Conservation (phyloP, 2,888 invertebrate species). For the Bugula neritina region DNA sequence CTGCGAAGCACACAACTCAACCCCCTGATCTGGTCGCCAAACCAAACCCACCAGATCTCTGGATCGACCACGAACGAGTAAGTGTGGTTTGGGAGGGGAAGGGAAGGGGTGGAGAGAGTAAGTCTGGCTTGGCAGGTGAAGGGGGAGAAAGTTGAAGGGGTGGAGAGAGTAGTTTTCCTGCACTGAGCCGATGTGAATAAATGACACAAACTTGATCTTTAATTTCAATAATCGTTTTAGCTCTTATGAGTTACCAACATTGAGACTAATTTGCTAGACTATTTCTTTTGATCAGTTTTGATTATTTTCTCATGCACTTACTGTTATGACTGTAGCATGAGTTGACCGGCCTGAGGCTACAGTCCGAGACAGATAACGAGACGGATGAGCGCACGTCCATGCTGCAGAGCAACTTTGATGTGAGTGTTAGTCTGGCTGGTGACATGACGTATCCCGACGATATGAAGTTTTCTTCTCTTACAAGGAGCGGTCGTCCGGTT, state of each 20-base stretch:
- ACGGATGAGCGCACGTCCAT: constrained; percentile 19
- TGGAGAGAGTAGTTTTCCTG: no score
- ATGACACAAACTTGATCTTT: no score
- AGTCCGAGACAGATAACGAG: constrained; percentile 16
- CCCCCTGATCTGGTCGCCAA: neutral
- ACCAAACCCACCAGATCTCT: constrained; percentile 13
- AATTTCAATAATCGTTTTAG: no score
- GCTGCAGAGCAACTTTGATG: constrained; percentile 21
- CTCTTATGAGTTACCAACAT: no score
- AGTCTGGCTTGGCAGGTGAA: no score
- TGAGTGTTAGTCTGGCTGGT: constrained; percentile 10
- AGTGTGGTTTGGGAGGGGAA: no score
- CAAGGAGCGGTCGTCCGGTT: constrained; percentile 18
- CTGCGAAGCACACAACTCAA: neutral
- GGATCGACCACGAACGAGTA: constrained; percentile 23
- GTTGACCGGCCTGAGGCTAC: neutral
- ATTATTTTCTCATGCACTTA: no score
- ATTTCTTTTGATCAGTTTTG: no score
- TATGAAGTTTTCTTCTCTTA: neutral
- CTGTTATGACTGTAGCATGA: constrained; percentile 22
- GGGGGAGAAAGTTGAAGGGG: no score
- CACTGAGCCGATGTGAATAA: no score
- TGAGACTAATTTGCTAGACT: no score
- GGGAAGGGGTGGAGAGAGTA: no score
- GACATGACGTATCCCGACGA: constrained; percentile 18